Conservation (phyloP, 2,113 vertebrate species). For the Albula glossodonta region DNA sequence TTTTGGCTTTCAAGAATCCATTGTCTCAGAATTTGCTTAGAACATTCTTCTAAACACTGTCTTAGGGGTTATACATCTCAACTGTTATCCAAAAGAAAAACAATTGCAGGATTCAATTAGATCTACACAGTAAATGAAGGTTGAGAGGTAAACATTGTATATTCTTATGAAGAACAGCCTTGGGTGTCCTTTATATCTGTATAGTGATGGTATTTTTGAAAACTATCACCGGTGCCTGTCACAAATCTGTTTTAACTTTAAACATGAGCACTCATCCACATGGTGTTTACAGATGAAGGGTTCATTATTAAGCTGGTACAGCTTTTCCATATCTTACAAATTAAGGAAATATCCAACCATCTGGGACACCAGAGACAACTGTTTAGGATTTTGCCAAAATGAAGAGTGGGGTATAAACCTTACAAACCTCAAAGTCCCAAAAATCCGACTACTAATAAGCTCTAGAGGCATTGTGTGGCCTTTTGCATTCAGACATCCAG, state of each 20-base stretch:
- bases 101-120: neutral
- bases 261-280: neutral
- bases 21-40: neutral
- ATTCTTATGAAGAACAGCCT: neutral
- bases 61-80: neutral
- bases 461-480: neutral
- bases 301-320: neutral
- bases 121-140: neutral
- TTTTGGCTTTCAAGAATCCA: neutral
- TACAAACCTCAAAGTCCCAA: neutral
- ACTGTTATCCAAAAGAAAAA: neutral
- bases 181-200: neutral
- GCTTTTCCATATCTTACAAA: neutral
- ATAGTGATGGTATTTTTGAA: neutral
- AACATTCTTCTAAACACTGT: neutral
- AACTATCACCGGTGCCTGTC: neutral
- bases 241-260: neutral
- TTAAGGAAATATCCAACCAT: slow-evolving; percentile 4
- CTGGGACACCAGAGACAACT: neutral
- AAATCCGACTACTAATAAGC: neutral
- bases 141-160: neutral
- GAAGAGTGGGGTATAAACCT: neutral
- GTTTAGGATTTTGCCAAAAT: neutral
- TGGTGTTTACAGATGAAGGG: neutral
- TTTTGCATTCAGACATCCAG: neutral